Evolutionary conservation across 2,797 vertebrate species (phyloP), one percentile per base, ranked within the genome.

Genomic region (Acrossocheilus wenchowensis): DNA sequence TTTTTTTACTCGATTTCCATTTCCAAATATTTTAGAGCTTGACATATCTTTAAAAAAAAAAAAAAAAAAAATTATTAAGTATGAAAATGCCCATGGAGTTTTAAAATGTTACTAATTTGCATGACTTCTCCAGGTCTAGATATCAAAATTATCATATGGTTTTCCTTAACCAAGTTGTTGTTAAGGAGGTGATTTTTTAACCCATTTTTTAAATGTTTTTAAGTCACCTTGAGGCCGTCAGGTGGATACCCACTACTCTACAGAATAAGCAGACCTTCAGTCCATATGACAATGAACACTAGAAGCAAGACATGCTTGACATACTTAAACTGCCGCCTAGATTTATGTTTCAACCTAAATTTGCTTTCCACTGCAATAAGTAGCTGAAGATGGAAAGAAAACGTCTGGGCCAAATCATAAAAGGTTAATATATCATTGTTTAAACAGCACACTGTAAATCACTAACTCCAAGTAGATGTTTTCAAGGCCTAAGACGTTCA

Each of bases 391-490:
- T 9, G 52, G 41, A 62, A 60, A 41, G 30, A 62, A 74, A 34
- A 43, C 3, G 0, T 14, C 17, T 11, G 3, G 2, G 17, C 36
- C 82, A 77, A 85, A 89, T 79, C 73, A 87, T 69, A 64, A 71
- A 17, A 75, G 79, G 77, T 88, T 89, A 89, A 90, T 83, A 74
- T 15, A 36, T 90, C 57, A 88, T 86, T 54, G 78, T 87, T 89
- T 90, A 89, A 89, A 83, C 17, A 74, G 50, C 69, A 30, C 69
- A 66, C 30, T 71, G 74, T 85, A 82, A 88, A 86, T 81, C 71
- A 88, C 43, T 82, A 50, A 52, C 78, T 41, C 52, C 12, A 74
- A 86, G 81, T 82, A 75, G 81, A 84, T 17, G 48, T 77, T 82
- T 83, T 71, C 34, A 74, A 82, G 72, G 45, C 74, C 84, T 39